Conservation (phyloP, 2,113 vertebrate species). For the Amphiprion ocellaris region DNA sequence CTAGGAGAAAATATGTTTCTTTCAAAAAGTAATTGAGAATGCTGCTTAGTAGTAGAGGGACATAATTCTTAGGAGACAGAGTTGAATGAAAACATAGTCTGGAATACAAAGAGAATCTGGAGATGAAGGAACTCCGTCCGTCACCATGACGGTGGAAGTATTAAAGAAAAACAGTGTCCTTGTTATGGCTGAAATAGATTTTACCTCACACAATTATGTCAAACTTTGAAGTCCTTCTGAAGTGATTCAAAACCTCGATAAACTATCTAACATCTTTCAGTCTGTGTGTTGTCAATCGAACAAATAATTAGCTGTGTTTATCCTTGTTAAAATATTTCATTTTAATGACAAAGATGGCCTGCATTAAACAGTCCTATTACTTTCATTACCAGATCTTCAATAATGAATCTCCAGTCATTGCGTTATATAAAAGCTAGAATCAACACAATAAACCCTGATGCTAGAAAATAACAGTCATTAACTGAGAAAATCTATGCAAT, state of each 20-base stretch:
- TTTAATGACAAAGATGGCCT: slow-evolving; percentile 30
- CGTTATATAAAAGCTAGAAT: slow-evolving; percentile 31
- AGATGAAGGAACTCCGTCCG: no score
- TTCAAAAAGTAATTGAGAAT: no score
- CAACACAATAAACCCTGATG: slow-evolving; percentile 6
- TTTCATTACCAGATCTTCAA: slow-evolving; percentile 48
- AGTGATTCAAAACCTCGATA: slow-evolving; percentile 18
- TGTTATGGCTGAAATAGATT: neutral
- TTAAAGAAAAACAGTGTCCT: neutral
- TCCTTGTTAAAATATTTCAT: slow-evolving; percentile 42
- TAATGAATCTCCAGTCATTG: slow-evolving; percentile 43
- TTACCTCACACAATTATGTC: no score
- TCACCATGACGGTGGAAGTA: no score
- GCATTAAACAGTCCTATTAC: slow-evolving; percentile 49
- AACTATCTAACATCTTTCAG: neutral
- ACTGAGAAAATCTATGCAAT: slow-evolving; percentile 21
- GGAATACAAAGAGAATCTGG: no score
- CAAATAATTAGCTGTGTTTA: slow-evolving; percentile 48
- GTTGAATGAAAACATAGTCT: no score
- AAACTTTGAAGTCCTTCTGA: neutral
- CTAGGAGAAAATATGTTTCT: no score
- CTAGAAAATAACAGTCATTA: slow-evolving; percentile 41
- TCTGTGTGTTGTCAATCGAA: slow-evolving; percentile 37
- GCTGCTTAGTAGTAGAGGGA: no score
- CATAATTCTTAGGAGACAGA: no score